Base-by-base conservation (phyloP, 1,140 invertebrate genomes). In the Potamilus streckersoni region DNA sequence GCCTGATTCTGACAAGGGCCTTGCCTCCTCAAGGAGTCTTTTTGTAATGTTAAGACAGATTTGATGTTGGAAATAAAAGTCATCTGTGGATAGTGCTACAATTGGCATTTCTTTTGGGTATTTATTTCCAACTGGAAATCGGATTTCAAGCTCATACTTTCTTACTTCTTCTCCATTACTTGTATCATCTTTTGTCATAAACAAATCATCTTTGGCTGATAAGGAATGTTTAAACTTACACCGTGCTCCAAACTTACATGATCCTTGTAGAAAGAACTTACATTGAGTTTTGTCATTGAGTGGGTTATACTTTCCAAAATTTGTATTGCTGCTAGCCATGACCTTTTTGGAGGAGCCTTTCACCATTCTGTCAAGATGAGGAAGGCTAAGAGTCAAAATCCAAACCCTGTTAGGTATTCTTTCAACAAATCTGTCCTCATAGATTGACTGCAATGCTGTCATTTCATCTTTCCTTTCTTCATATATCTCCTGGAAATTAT, bases 381-480 rank as follows among this genome's bases (percentile, higher is more conserved):
- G 80, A 23, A 87, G 72, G 58, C 86, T 79, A 27, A 87, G 60
- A 66, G 80, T 80, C 5, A 89, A 55, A 56, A 82, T 64, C 87
- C 87, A 89, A 8, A 85, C 76, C 71, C 68, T 82, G 66, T 85
- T 83, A 12, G 78, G 71, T 31, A 88, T 83, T 65, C 82, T 82
- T 67, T 88, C 86, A 69, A 73, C 72, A 79, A 89, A 88, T 17
- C 71, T 78, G 20, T 83, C 79, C 55, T 84, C 86, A 76, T 86
- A 89, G 16, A 89, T 89, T 27, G 86, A 80, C 74, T 86, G 31
- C 16, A 89, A 67, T 23, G 84, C 87, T 63, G 83, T 74, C 74
- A 86, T 89, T 81, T 89, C 87, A 56, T 89, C 86, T 58, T 83
- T 69, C 66, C 86, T 78, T 20, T 80, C 72, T 31, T 86, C 83